Evolutionary conservation across 2,888 invertebrate genomes (phyloP), one percentile per base, ranked within the genome.

Genomic region (Piscicola geometra): DNA sequence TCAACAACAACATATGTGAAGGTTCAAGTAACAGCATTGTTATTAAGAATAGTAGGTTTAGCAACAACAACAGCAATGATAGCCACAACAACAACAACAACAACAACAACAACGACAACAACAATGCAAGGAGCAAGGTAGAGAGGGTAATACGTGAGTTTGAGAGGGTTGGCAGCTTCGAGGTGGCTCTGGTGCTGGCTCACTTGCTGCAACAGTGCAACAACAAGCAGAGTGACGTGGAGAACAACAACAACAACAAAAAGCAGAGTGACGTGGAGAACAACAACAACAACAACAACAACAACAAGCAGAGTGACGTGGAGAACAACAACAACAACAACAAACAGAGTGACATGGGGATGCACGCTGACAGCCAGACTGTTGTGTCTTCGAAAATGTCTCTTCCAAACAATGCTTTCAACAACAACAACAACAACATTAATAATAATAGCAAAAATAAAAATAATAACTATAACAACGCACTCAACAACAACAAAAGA

Each of bases 71-170:
- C n/a, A n/a, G n/a, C n/a, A n/a, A n/a, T n/a, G n/a, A n/a, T n/a
- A n/a, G n/a, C 41, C 15, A 56, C n/a, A 56, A 56, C 9, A 56
- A 56, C 32, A 33, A 32, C 35, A 33, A 67, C 33, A 67, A 35
- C 67, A 67, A 35, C 33, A 67, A 67, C 33, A 32, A n/a, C 33
- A 67, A n/a, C 75, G 76, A 21, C 79, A 80, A 15, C 78, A 80
- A 33, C 79, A 76, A n/a, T 78, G 79, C 71, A 79, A 79, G 60
- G 79, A 77, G 60, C 75, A 76, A 35, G 50, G 28, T 70, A 21
- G 25, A 5, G n/a, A 56, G n/a, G 12, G 25, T 56, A 21, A 56
- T 56, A 21, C 9, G 25, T 3, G 15, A 56, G 25, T 56, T 56
- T 25, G 60, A 56, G 25, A 5, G 60, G 25, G n/a, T 56, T 25